Conservation (phyloP, 2,797 vertebrate species). For the Tadarida brasiliensis region DNA sequence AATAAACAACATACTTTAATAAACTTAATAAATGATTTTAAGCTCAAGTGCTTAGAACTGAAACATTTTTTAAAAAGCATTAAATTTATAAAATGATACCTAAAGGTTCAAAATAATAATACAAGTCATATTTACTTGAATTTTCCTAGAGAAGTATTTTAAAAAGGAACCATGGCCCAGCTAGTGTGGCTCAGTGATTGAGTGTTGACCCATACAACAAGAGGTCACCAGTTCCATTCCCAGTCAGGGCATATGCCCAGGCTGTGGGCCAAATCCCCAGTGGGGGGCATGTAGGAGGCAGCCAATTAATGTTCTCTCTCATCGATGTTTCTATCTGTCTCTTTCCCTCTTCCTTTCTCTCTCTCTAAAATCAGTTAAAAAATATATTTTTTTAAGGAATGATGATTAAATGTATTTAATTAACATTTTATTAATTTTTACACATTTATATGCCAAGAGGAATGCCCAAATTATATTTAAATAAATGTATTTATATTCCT, state of each 20-base stretch:
- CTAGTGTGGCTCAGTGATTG: too few species aligned
- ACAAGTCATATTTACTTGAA: neutral
- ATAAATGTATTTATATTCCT: neutral
- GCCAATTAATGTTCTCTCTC: too few species aligned
- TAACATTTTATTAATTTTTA: neutral
- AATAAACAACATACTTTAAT: neutral
- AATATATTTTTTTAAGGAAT: neutral
- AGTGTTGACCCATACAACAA: too few species aligned
- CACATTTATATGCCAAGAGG: neutral
- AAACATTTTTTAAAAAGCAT: neutral
- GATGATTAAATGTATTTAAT: neutral
- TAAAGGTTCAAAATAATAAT: conserved; percentile 27
- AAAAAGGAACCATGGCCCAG: neutral
- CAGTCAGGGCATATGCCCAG: too few species aligned
- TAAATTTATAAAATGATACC: neutral
- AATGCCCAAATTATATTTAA: neutral
- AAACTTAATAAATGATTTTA: neutral
- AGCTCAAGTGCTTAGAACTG: neutral
- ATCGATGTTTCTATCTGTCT: too few species aligned
- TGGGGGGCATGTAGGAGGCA: too few species aligned
- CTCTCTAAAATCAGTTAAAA: too few species aligned
- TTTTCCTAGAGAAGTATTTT: neutral
- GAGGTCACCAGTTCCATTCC: too few species aligned
- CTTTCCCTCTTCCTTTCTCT: too few species aligned
- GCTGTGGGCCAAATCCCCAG: too few species aligned